Evolutionary conservation across 2,888 invertebrate genomes (phyloP).

Genomic region (Argynnis bischoffii): DNA sequence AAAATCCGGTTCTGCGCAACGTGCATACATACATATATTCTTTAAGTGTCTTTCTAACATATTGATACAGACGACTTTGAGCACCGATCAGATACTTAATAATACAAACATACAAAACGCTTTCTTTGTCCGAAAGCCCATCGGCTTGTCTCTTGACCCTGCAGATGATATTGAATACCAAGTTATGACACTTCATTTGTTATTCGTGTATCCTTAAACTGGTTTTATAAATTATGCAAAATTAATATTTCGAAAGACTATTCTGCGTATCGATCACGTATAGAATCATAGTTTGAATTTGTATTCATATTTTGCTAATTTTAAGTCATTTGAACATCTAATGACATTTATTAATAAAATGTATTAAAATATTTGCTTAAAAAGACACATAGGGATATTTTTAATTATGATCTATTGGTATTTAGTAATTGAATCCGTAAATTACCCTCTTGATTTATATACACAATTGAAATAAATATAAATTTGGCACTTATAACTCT

Average conservation of each 20-base stretch:
- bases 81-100: background rate
- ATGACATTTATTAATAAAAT: too few species aligned
- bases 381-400: too few species aligned
- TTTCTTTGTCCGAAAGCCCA: conserved; percentile 14
- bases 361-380: too few species aligned
- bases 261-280: conserved; percentile 6
- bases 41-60: background rate
- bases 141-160: conserved; percentile 24
- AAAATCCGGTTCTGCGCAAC: background rate
- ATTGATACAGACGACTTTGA: too few species aligned
- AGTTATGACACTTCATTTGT: conserved; percentile 38
- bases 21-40: conserved; percentile 6
- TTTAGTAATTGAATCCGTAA: too few species aligned
- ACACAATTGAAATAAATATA: too few species aligned
- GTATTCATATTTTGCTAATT: too few species aligned
- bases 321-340: too few species aligned
- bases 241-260: conserved; percentile 25
- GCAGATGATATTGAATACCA: conserved; percentile 25
- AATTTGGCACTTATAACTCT: conserved; percentile 42
- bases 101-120: conserved; percentile 3
- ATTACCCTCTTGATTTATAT: too few species aligned
- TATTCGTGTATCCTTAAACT: conserved; percentile 29
- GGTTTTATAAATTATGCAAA: conserved; percentile 2
- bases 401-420: too few species aligned
- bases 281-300: too few species aligned